These are phyloP conservation scores for Clarias magur DNA, from an alignment of 2,113 vertebrate genomes.

Conservation along the genomic window DNA sequence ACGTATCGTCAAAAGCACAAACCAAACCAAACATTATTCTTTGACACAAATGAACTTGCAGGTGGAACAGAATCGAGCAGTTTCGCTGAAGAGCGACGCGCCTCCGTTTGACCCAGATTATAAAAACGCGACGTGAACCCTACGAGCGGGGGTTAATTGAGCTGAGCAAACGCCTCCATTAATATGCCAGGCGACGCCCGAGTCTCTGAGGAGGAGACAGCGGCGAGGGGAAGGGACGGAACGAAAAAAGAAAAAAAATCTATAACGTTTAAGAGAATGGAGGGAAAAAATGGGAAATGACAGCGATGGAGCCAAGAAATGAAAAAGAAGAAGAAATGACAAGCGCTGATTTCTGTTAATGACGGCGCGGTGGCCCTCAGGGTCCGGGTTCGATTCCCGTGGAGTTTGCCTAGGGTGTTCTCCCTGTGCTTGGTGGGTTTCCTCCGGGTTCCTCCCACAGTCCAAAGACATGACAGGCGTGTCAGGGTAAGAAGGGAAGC, in stretches of 20 bases:
- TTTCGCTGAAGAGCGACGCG: background rate
- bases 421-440: too few species aligned
- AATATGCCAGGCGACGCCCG: conserved; percentile 65
- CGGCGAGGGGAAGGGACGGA: background rate
- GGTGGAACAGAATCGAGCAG: background rate
- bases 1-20: background rate
- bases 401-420: too few species aligned
- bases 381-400: too few species aligned
- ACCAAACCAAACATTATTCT: background rate
- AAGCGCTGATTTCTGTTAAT: background rate
- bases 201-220: conserved; percentile 60
- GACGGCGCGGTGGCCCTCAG: too few species aligned
- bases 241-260: background rate
- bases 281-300: background rate
- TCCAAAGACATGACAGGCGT: too few species aligned
- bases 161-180: conserved; percentile 69
- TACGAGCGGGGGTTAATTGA: conserved; percentile 74
- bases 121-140: conserved; percentile 70
- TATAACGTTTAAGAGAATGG: background rate
- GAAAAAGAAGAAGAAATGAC: background rate
- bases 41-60: background rate
- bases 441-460: too few species aligned
- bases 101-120: conserved; percentile 69
- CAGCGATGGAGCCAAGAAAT: background rate
- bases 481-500: too few species aligned